Evolutionary conservation across 1,140 invertebrate species (phyloP).

Genomic region (Drosophila fuyamai): DNA sequence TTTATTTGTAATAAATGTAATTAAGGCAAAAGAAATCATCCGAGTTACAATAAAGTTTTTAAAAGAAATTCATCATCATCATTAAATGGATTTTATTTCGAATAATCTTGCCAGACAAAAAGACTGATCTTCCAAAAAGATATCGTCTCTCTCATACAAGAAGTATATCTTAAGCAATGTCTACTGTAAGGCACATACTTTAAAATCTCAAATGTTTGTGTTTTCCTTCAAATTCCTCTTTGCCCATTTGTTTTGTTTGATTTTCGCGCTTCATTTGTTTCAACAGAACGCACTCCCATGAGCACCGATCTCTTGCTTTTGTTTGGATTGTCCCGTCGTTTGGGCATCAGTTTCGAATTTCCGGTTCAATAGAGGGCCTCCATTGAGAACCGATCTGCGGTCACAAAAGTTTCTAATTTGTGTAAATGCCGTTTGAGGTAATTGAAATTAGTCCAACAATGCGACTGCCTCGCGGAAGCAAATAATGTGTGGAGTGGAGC

Average conservation of each 20-base stretch:
- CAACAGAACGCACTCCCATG: conserved; percentile 43
- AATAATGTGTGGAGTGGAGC: not conserved
- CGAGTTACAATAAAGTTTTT: not conserved
- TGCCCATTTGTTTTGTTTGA: conserved; percentile 51
- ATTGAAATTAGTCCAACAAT: conserved; percentile 69
- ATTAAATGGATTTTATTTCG: too few relatives aligned
- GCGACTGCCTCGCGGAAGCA: conserved; percentile 56
- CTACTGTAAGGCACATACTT: conserved; percentile 16
- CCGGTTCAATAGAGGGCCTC: conserved; percentile 63
- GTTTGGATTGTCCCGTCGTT: conserved; percentile 28
- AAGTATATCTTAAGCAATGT: not conserved
- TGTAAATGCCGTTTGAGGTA: conserved; percentile 55
- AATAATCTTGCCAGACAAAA: too few relatives aligned
- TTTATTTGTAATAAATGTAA: too few relatives aligned
- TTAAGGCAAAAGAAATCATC: too few relatives aligned
- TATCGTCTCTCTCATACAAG: not conserved
- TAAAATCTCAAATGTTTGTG: conserved; percentile 15
- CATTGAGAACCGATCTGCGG: conserved; percentile 37
- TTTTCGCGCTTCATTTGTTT: conserved; percentile 73
- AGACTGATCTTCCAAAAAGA: not conserved
- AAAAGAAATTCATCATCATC: too few relatives aligned
- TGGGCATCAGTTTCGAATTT: conserved; percentile 55
- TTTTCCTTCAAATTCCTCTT: conserved; percentile 29
- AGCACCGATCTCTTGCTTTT: conserved; percentile 11
- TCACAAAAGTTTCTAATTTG: conserved; percentile 61